A percentile compares a stretch with the other conserved stretches of the same genome.
phyloP scores from a whole-genome alignment of 2,113 vertebrate genomes.

The Lampris incognitus region DNA sequence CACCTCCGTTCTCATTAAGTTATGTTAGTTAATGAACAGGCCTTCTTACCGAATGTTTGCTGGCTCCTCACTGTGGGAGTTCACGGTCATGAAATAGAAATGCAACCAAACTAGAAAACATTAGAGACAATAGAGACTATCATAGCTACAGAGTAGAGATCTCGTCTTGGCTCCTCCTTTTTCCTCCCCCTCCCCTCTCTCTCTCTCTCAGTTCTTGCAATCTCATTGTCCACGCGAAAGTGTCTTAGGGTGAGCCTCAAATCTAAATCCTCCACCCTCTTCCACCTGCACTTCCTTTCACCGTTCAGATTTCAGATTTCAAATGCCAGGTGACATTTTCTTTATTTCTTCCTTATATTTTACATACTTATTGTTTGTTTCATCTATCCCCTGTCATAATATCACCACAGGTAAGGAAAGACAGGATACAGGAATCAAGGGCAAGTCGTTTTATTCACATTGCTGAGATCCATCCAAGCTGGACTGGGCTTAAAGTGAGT shows the following conservation, averaged over 20 bases:
- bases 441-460: background rate
- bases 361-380: too few species aligned
- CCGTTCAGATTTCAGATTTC: background rate
- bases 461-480: background rate
- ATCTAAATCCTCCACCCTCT: background rate
- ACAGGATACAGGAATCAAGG: background rate
- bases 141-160: background rate
- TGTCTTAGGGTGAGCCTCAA: conserved; percentile 8
- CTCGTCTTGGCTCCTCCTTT: conserved; percentile 7
- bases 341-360: too few species aligned
- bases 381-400: too few species aligned
- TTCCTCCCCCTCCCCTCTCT: background rate
- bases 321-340: background rate
- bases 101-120: too few species aligned
- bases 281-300: background rate
- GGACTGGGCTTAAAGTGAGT: conserved; percentile 28
- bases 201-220: background rate
- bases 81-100: conserved; percentile 11
- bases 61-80: too few species aligned
- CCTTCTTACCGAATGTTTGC: too few species aligned
- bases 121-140: too few species aligned
- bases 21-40: too few species aligned
- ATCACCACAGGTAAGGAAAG: background rate
- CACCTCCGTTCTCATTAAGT: too few species aligned
- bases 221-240: conserved; percentile 2